Percentiles rank a stretch among this genome's conserved stretches.
Conservation (phyloP, 2,113 vertebrate species). For the Suncus etruscus region DNA sequence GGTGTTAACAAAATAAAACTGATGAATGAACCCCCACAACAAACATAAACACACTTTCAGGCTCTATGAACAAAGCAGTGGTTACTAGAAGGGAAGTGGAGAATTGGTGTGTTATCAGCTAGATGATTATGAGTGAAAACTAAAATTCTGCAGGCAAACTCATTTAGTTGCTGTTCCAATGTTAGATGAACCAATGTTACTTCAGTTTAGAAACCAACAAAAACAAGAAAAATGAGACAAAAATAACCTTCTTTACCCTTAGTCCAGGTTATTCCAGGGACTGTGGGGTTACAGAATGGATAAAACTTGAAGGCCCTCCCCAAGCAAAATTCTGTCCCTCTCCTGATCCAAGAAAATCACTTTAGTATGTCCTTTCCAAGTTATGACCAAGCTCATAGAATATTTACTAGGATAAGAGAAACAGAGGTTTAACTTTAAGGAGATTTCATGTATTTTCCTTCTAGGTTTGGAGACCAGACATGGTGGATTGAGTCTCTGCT, state of each 20-base stretch:
- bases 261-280: neutral
- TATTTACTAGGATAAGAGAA: neutral
- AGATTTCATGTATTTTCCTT: neutral
- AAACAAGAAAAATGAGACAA: neutral
- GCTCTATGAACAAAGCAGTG: neutral
- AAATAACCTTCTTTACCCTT: slow-evolving; percentile 22
- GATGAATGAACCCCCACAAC: neutral
- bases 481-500: neutral
- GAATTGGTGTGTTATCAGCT: neutral
- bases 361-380: neutral
- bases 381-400: neutral
- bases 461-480: neutral
- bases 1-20: neutral
- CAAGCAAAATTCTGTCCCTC: neutral
- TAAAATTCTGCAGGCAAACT: neutral
- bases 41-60: neutral
- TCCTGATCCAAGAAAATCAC: neutral
- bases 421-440: neutral
- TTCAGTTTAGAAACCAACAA: neutral
- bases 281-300: neutral
- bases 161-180: too few species aligned
- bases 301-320: neutral
- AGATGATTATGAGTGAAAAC: neutral
- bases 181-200: neutral
- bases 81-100: neutral